These are phyloP conservation scores for Lapara coniferarum DNA, from an alignment of 2,888 invertebrate genomes.

Conservation along the genomic window DNA sequence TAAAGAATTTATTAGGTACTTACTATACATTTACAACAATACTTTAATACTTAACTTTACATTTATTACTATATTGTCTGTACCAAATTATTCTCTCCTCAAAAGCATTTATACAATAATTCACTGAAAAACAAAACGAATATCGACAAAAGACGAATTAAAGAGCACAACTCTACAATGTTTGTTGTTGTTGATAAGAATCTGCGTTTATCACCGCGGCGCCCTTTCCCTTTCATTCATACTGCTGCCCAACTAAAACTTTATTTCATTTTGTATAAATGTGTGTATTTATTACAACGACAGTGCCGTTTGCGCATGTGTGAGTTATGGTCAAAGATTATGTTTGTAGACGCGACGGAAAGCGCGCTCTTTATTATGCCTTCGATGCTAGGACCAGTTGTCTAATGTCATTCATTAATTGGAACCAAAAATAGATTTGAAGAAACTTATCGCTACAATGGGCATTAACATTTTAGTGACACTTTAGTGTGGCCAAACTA, in stretches of 20 bases:
- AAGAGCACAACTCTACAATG: constrained; percentile 17
- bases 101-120: neutral
- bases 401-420: no score
- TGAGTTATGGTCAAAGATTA: constrained; percentile 48
- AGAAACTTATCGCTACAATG: no score
- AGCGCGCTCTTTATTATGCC: neutral
- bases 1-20: no score
- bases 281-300: constrained; percentile 58
- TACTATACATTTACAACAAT: no score
- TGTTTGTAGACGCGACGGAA: neutral
- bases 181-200: constrained; percentile 22
- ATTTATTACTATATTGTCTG: no score
- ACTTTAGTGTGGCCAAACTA: no score
- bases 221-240: constrained; percentile 80
- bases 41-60: no score
- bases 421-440: no score
- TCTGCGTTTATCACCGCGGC: constrained; percentile 28
- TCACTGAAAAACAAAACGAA: constrained; percentile 1
- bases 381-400: neutral
- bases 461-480: no score
- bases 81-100: neutral
- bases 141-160: constrained; percentile 18
- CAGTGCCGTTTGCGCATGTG: constrained; percentile 67
- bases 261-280: constrained; percentile 80
- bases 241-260: constrained; percentile 81